These are phyloP conservation scores for Thinocorus orbignyianus DNA, from an alignment of 2,113 vertebrate genomes.

Conservation along the genomic window DNA sequence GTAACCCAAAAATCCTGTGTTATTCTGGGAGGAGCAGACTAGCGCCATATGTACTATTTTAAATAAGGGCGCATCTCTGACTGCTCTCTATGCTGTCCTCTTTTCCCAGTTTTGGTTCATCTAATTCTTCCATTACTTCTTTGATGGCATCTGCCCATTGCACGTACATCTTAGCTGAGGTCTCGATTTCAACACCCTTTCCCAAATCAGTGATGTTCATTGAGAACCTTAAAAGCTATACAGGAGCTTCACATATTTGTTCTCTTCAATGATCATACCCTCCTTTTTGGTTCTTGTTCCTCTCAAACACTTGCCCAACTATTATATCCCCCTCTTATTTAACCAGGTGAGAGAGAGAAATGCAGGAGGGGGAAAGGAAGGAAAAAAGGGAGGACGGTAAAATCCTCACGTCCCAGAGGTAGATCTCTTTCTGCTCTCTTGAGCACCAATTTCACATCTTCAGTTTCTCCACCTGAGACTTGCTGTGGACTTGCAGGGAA, in stretches of 20 bases:
- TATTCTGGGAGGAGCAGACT: background rate
- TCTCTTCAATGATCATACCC: background rate
- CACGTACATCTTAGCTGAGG: background rate
- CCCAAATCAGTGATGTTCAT: background rate
- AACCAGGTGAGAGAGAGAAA: background rate
- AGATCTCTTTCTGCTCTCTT: background rate
- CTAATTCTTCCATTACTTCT: background rate
- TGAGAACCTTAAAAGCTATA: background rate
- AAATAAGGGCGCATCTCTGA: background rate
- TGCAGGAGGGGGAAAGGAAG: background rate
- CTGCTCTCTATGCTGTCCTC: background rate
- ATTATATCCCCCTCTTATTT: background rate
- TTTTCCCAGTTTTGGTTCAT: background rate
- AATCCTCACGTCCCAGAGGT: background rate
- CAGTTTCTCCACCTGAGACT: conserved; percentile 53
- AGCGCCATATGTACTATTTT: background rate
- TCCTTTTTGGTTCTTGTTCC: background rate
- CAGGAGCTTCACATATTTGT: background rate
- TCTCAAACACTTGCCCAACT: background rate
- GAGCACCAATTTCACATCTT: background rate
- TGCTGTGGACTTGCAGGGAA: conserved; percentile 25
- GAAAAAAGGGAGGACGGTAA: background rate
- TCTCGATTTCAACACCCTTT: background rate
- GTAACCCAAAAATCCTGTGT: background rate
- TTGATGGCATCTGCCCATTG: background rate